Base-by-base conservation (phyloP, 2,113 vertebrate genomes). In the Mugil cephalus region DNA sequence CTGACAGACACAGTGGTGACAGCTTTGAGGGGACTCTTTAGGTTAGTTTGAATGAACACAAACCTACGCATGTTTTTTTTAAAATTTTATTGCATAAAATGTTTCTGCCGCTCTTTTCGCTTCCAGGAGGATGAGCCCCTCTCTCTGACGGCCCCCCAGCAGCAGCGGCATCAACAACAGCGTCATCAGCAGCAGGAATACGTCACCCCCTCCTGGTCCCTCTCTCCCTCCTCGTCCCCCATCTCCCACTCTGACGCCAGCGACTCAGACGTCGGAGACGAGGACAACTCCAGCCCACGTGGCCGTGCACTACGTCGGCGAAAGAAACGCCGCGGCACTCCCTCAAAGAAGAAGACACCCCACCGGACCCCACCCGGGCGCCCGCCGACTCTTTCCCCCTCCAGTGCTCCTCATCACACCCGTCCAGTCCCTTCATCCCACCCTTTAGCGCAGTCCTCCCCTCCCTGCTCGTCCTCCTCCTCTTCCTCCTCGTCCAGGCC, bases 181-280 rank as follows among this genome's bases (percentile, higher is more conserved):
- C 83, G n/a, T n/a, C n/a, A 68, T 15, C 79, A 87, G 68, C 88
- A 92, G 58, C 88, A 87, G 81, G 93, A 94, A 7, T 94, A 91
- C n/a, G 87, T 94, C 79, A 94, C 93, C 48, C 93, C 94, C 0
- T 95, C 94, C 21, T 94, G 94, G 94, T 94, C 94, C 54, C 93
- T 94, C 18, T 95, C 94, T 19, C 93, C 93, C 1, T 94, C 94
- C 2, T 94, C 93, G 40, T 94, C 93, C 10, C 93, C 92, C 14
- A 81, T 95, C 63, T 95, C 94, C 34, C 94, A 93, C 76, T 94
- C 93, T 11, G 93, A 94, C n/a, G 85, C 58, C 62, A 95, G 92
- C 17, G 91, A 93, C 70, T 93, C 92, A 1, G 94, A 94, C 12
- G 79, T 24, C 0, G 91, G 86, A 61, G 91, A 90, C 0, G 91